Base-by-base conservation (phyloP, 2,113 vertebrate species). In the Laticauda laticaudata region DNA sequence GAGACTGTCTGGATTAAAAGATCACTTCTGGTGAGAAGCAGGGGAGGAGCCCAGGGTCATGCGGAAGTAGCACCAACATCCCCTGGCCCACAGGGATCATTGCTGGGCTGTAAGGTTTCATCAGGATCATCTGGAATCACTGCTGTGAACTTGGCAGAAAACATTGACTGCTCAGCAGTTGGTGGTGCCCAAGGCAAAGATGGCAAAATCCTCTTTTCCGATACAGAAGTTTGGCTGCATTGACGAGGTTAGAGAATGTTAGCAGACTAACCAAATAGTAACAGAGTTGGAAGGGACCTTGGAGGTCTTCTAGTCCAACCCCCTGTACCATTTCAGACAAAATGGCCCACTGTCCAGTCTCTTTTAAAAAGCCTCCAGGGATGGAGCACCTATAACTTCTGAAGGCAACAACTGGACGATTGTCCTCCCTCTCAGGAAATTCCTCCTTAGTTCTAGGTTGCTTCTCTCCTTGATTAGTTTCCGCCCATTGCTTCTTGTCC, bases 1-100 rank as follows among this genome's bases (percentile, higher is more conserved):
- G 94, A 86, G 57, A 2, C 51, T 3, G 95, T 91, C 92, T 92
- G 92, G 87, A 64, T 61, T 39, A 14, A 56, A 90, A 92, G 81
- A 93, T 93, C 48, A 45, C 6, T 7, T 45, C 91, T 90, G 23
- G 2, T 93, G 64, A 95, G 59, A 87, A 88, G 69, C 48, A 92
- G n/a, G 0, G 0, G n/a, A 64, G 26, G 45, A 86, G 90, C 29
- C 59, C 55, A 55, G 20, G 1, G 1, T 39, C 18, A 8, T 43
- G 3, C 20, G 7, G 18, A 39, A 21, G 34, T 9, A 81, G 34
- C 34, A 3, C 15, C 75, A 21, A 43, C 75, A 21, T 43, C 34
- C 18, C 34, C 75, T 18, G 5, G 2, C 18, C 75, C 75, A 5
- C 55, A 54, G 55, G 75, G 34, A 26, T 34, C 24, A 11, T 48